A percentile compares a stretch with the other conserved stretches of the same genome.
Conservation (phyloP, 2,113 vertebrate genomes). For the Aphyosemion australe region DNA sequence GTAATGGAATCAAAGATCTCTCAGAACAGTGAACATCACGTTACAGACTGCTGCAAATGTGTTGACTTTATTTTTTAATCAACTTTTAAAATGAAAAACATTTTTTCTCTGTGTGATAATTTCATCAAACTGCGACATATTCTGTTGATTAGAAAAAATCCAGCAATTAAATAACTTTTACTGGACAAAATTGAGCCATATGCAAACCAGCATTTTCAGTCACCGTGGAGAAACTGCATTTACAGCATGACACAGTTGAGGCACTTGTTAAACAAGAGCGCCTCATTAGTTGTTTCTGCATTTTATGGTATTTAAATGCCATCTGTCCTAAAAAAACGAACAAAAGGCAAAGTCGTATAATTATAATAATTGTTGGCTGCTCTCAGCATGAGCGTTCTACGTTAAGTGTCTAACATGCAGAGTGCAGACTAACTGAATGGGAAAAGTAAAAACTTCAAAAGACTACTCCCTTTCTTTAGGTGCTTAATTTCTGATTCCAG, state of each 20-base stretch:
- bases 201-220: not conserved
- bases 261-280: not conserved
- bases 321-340: slow-evolving; percentile 24
- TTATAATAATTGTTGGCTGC: slow-evolving; percentile 23
- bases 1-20: too few relatives aligned
- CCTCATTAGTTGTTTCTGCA: slow-evolving; percentile 13
- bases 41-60: too few relatives aligned
- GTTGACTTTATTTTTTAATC: too few relatives aligned
- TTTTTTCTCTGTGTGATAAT: not conserved
- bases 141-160: not conserved
- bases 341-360: slow-evolving; percentile 29
- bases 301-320: slow-evolving; percentile 14
- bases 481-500: not conserved
- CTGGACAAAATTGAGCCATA: not conserved
- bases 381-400: slow-evolving; percentile 23
- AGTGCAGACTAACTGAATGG: not conserved
- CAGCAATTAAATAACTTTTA: too few relatives aligned
- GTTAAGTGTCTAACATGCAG: slow-evolving; percentile 11
- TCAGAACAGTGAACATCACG: too few relatives aligned
- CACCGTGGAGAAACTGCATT: not conserved
- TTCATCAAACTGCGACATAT: not conserved
- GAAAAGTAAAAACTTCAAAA: slow-evolving; percentile 8
- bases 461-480: not conserved
- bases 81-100: not conserved
- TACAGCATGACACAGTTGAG: not conserved